Evolutionary conservation across 1,140 invertebrate species (phyloP), one percentile per base, ranked within the genome.

Genomic region (Cotesia glomerata): DNA sequence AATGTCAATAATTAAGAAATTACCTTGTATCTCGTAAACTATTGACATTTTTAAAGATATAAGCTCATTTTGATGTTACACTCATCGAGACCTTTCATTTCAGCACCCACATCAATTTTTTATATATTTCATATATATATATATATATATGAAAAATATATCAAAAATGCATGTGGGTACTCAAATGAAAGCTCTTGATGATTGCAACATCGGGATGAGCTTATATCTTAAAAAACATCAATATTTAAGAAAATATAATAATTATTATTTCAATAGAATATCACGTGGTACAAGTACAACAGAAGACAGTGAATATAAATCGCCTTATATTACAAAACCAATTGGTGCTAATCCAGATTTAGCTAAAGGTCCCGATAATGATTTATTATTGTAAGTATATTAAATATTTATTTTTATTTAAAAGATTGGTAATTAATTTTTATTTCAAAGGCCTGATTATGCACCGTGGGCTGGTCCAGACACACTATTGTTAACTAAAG

Each of bases 381-480:
- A 90, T 76, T 83, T 93, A 34, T 81, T 93, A 14, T 80, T 93
- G 92, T 93, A 88, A 90, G 91, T 90, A 75, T 64, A 35, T 76
- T 63, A 54, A 58, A 36, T 11, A 34, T 18, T 51, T 65, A 2
- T 26, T 26, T 56, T 8, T 64, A 0, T n/a, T 13, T 52, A 13
- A 54, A 5, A 34, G 65, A 59, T 52, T 63, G 72, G 26, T 68
- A 73, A 74, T 34, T 34, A 65, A 51, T 59, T 58, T 56, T 49
- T 36, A 52, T 75, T 71, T 87, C 84, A 61, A 69, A 93, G 92
- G 66, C 89, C 90, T 32, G 91, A 93, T 78, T 93, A 93, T 82
- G 88, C 91, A 13, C 90, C 91, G 9, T 93, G 92, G 92, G 90
- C 90, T 74, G 92, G 92, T 14, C 89, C 91, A 9, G 90, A 92